Base-by-base conservation (phyloP, 2,113 vertebrate genomes). In the Lamprotornis superbus region DNA sequence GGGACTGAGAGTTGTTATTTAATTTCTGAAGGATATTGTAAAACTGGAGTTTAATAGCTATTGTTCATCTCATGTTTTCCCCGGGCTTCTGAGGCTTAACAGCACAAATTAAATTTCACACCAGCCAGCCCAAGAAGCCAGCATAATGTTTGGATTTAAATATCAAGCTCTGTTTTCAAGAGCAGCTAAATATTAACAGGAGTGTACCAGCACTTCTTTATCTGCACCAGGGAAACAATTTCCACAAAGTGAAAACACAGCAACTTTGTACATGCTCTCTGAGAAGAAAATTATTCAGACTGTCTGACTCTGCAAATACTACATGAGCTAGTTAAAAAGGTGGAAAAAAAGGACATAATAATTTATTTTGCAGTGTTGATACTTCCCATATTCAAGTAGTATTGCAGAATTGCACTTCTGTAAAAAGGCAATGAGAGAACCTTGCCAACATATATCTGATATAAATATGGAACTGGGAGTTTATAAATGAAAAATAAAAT, bases 21-120 rank as follows among this genome's bases (percentile, higher is more conserved):
- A 1, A 23, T 70, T 94, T 96, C 83, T 60, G 49, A 83, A 94
- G 71, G 53, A 75, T 82, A 92, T 88, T 63, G 69, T 70, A 93
- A 93, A 94, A 46, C 63, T 89, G 39, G 17, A 89, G 27, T 91
- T 92, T 89, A 96, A 88, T 88, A 74, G 37, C 42, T 94, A 65
- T 68, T 90, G 90, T 97, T 97, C 89, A 87, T 95, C 88, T 81
- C 1, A 31, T 75, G 77, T 93, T 96, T 97, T 95, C 75, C 90
- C 53, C 65, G 90, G 64, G 61, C 37, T 88, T 95, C 93, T 97
- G 81, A 47, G 31, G 83, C 80, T 97, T 98, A 96, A 89, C 69
- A 92, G 69, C 35, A 80, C n/a, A 96, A 96, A 96, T 95, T 94
- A 89, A 92, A 89, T 94, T 97, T 97, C 70, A 91, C 80, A 88